Conservation (phyloP, 92 coral and sea anemone species). For the Phenganax stokvisi region DNA sequence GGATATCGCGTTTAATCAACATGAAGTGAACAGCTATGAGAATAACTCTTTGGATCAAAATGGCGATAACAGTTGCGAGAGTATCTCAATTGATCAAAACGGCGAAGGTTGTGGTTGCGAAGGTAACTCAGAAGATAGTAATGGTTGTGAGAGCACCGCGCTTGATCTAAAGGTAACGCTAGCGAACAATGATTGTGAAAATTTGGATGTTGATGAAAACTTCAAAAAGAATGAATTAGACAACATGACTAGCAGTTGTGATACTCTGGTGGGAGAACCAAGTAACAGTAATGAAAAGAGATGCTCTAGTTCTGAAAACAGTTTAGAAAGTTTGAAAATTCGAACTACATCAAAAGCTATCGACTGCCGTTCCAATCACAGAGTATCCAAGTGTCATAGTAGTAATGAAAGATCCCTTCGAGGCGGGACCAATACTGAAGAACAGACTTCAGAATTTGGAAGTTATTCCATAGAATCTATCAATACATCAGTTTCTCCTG, state of each 20-base stretch:
- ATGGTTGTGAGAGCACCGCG: background rate
- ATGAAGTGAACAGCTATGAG: background rate
- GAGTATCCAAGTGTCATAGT: background rate
- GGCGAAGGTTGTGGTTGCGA: conserved; percentile 1
- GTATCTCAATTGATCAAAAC: conserved; percentile 9
- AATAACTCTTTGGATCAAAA: background rate
- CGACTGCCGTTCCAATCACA: background rate
- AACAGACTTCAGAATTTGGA: background rate
- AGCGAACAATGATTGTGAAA: conserved; percentile 31
- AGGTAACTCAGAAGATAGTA: conserved; percentile 26
- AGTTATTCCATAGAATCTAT: background rate
- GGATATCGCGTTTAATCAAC: background rate
- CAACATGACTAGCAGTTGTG: conserved; percentile 74
- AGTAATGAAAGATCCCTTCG: background rate
- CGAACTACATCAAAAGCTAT: conserved; percentile 6
- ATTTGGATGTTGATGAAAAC: conserved; percentile 42
- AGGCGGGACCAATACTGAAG: background rate
- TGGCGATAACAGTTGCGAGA: background rate
- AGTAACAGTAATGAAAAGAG: background rate
- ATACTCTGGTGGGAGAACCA: conserved; percentile 50
- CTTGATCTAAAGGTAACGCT: conserved; percentile 33
- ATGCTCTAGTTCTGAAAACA: background rate
- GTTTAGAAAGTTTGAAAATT: background rate
- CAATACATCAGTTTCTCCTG: conserved; percentile 42
- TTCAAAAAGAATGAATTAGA: conserved; percentile 38